Conservation (phyloP, 2,888 invertebrate species). For the Trachelus tabidus region DNA sequence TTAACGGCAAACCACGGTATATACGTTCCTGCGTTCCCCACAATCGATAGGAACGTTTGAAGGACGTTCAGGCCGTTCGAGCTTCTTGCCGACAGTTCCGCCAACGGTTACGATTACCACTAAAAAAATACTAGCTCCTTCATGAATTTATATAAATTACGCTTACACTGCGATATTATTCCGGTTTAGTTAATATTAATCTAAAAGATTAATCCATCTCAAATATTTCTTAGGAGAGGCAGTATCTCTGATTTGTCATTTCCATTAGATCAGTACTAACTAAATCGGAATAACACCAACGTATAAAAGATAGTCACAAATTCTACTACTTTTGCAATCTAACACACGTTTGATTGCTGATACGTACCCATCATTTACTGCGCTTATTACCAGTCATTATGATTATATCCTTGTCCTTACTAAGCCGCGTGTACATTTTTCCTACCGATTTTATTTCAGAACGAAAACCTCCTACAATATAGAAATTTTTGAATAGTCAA, state of each 20-base stretch:
- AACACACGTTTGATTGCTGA: not conserved
- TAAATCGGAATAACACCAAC: too few relatives aligned
- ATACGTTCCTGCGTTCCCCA: constrained; percentile 21
- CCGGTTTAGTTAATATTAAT: too few relatives aligned
- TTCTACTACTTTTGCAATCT: not conserved
- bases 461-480: too few relatives aligned
- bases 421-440: not conserved
- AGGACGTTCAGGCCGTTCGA: constrained; percentile 37
- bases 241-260: too few relatives aligned
- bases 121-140: not conserved
- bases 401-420: not conserved
- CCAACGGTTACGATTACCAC: not conserved
- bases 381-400: not conserved
- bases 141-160: too few relatives aligned
- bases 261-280: too few relatives aligned
- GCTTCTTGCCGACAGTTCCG: not conserved
- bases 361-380: too few relatives aligned
- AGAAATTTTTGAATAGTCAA: not conserved
- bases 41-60: constrained; percentile 52
- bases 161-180: too few relatives aligned
- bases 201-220: too few relatives aligned
- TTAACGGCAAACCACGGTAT: constrained; percentile 32
- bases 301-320: not conserved
- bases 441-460: not conserved
- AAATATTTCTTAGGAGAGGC: too few relatives aligned